Conservation (phyloP, 2,888 invertebrate species). For the Schizaphis graminum region DNA sequence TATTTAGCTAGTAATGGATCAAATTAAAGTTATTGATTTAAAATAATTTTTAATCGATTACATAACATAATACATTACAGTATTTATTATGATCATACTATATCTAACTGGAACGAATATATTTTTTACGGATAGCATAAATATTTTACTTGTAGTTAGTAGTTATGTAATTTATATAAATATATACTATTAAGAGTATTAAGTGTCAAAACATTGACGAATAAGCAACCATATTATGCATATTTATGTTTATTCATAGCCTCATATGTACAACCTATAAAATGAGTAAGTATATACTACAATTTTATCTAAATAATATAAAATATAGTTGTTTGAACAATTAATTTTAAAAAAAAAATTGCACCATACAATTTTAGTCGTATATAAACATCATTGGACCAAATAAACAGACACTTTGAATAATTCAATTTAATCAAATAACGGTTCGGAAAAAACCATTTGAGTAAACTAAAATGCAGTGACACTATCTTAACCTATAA, state of each 20-base stretch:
- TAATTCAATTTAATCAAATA: constrained; percentile 32
- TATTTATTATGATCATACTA: not conserved
- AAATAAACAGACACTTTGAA: not conserved
- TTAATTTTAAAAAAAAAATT: not conserved
- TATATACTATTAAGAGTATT: too few relatives aligned
- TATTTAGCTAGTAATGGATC: not conserved
- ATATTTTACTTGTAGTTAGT: too few relatives aligned
- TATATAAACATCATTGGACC: constrained; percentile 2
- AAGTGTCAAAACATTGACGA: too few relatives aligned
- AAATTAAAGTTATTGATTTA: not conserved
- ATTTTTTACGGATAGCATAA: too few relatives aligned
- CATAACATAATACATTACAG: not conserved
- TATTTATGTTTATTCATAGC: not conserved
- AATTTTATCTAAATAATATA: not conserved
- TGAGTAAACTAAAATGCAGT: constrained; percentile 40
- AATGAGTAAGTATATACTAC: not conserved
- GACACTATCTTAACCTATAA: constrained; percentile 17
- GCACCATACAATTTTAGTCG: not conserved
- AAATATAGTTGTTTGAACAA: not conserved
- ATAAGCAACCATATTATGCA: too few relatives aligned
- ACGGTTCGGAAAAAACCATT: not conserved
- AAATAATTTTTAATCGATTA: not conserved
- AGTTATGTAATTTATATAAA: too few relatives aligned
- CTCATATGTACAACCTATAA: not conserved
- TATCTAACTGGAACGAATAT: not conserved